phyloP scores from a whole-genome alignment of 2,797 vertebrate species.

The Rousettus madagascariensis region DNA sequence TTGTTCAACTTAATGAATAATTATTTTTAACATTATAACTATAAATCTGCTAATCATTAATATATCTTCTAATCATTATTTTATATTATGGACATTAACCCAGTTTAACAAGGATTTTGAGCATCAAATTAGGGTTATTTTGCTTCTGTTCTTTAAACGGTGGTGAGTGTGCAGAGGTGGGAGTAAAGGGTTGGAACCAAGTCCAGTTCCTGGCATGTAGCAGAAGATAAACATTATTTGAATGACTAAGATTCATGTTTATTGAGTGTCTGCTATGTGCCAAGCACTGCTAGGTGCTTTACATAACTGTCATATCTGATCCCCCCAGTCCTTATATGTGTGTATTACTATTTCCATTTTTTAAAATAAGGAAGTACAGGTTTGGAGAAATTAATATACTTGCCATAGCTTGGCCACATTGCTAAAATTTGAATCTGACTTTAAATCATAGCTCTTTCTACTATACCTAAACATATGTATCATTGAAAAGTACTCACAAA shows the following conservation, averaged over 20 bases:
- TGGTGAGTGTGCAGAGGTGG: background rate
- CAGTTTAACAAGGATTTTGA: background rate
- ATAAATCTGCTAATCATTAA: background rate
- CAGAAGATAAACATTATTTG: background rate
- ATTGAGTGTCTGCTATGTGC: background rate
- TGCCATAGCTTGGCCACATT: background rate
- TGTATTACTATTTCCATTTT: background rate
- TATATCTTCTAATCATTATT: conserved; percentile 10
- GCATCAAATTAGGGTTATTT: background rate
- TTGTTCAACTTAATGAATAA: conserved; percentile 25
- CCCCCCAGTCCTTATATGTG: background rate
- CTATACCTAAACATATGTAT: background rate
- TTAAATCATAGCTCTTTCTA: conserved; percentile 25
- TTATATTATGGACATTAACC: background rate
- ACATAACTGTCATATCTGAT: background rate
- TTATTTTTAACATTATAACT: background rate
- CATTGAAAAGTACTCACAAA: conserved; percentile 24
- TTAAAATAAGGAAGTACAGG: background rate
- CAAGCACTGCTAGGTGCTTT: background rate
- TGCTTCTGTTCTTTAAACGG: background rate
- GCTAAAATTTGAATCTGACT: conserved; percentile 9
- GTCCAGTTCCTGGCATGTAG: background rate
- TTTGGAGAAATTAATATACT: background rate
- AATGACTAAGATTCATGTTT: background rate
- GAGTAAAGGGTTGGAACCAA: background rate